A percentile compares a stretch with the other conserved stretches of the same genome.
Evolutionary conservation across 2,888 invertebrate genomes (phyloP).

Genomic region (Heteromurus nitidus): DNA sequence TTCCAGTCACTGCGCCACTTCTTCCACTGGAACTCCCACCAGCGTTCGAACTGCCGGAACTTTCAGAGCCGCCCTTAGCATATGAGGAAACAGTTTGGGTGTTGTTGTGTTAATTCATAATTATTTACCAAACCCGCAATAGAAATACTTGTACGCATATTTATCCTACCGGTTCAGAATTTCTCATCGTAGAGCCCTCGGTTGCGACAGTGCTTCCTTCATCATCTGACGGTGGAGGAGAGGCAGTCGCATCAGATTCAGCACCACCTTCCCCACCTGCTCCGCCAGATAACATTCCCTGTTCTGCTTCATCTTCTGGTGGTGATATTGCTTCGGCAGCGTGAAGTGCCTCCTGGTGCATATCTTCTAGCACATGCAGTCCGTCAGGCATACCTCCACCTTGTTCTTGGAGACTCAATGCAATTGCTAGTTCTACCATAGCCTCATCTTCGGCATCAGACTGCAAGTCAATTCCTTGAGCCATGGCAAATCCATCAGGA

Average conservation of each 20-base stretch:
- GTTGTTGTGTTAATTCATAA: too few relatives aligned
- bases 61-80: slow-evolving; percentile 72
- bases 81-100: too few relatives aligned
- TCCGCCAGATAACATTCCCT: slow-evolving; percentile 55
- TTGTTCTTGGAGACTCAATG: slow-evolving; percentile 92
- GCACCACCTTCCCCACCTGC: slow-evolving; percentile 67
- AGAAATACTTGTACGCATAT: not conserved
- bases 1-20: slow-evolving; percentile 49
- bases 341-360: slow-evolving; percentile 72
- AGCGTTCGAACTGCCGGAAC: slow-evolving; percentile 73
- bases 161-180: slow-evolving; percentile 70
- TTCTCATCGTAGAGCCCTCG: slow-evolving; percentile 88
- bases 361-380: slow-evolving; percentile 73
- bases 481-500: slow-evolving; percentile 71
- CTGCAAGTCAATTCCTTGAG: slow-evolving; percentile 83
- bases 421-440: slow-evolving; percentile 97
- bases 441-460: slow-evolving; percentile 98
- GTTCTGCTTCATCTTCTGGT: slow-evolving; percentile 70
- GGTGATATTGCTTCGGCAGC: slow-evolving; percentile 70
- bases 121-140: not conserved
- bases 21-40: slow-evolving; percentile 71
- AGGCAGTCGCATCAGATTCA: slow-evolving; percentile 73
- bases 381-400: slow-evolving; percentile 77
- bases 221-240: slow-evolving; percentile 89
- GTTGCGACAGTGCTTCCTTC: slow-evolving; percentile 97